Conservation (phyloP, 64 coral and sea anemone species). For the Montipora cactus region DNA sequence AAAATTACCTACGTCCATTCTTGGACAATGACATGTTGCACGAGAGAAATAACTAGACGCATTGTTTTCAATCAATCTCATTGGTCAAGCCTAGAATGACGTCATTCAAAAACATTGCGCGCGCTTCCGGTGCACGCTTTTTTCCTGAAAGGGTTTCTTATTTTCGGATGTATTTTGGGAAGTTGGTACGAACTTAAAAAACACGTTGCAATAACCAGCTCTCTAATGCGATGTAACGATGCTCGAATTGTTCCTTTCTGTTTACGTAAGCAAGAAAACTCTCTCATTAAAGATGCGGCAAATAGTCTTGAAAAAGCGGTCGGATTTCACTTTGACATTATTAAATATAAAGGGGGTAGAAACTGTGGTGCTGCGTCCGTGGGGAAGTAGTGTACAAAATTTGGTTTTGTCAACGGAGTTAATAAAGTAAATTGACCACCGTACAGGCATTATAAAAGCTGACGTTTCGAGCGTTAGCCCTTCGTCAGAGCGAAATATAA, state of each 20-base stretch:
- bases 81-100: slow-evolving; percentile 77
- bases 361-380: no score
- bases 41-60: slow-evolving; percentile 53
- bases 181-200: not conserved
- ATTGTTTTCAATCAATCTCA: slow-evolving; percentile 26
- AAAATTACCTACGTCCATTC: slow-evolving; percentile 19
- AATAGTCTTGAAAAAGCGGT: no score
- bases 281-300: no score
- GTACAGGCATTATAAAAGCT: no score
- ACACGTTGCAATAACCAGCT: not conserved
- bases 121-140: slow-evolving; percentile 23
- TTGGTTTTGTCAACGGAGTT: no score
- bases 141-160: not conserved
- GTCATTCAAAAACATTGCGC: slow-evolving; percentile 47
- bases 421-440: no score
- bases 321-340: no score
- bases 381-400: no score
- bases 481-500: no score
- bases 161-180: slow-evolving; percentile 3
- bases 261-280: no score
- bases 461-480: no score
- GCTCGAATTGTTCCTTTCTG: not conserved
- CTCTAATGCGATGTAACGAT: not conserved
- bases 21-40: slow-evolving; percentile 63
- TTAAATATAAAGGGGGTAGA: no score